Evolutionary conservation across 2,888 invertebrate species (phyloP), one percentile per base, ranked within the genome.

Genomic region (Linnaemya tessellans): DNA sequence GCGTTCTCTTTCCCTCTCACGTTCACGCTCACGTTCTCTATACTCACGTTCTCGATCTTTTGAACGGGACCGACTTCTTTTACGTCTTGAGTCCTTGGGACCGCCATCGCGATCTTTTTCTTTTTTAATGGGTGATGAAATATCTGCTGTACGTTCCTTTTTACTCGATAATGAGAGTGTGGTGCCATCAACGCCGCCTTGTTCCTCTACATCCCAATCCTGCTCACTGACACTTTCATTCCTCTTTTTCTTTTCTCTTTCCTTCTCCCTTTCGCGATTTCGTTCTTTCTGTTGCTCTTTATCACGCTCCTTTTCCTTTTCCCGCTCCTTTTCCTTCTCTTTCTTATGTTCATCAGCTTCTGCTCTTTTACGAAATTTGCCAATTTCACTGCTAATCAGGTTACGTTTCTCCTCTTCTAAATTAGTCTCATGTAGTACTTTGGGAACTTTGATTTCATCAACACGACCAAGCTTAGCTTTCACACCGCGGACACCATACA

Each of bases 341-440:
- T 93, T 93, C 77, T 92, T 91, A 87, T 92, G 91, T 74, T 93
- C 92, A 84, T 92, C 92, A 22, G 92, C 93, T 84, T 93, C 93
- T 18, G 93, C 98, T 88, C 97, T 97, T 94, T 98, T 98, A 87
- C 99, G 95, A 94, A 99, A 99, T 93, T 98, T 98, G 89, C 97
- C 97, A 93, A 99, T 99, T 94, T 99, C 99, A 89, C 98, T 95
- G 90, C 97, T 98, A 89, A 99, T 99, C 89, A 99, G 95, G 93
- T 98, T 98, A 67, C 98, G 96, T 93, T 98, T 98, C 91, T 98
- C 98, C 93, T 98, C 98, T 91, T 99, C 99, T 85, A 98, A 96
- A 92, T 97, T 98, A 41, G 97, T 96, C 90, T 97, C 97, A 89
- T 97, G 96, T 43, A 97, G 93, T 83, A 95, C 94, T 89, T 95